phyloP scores from a whole-genome alignment of 2,888 invertebrate species.

The Scaptomyza tumidula region DNA sequence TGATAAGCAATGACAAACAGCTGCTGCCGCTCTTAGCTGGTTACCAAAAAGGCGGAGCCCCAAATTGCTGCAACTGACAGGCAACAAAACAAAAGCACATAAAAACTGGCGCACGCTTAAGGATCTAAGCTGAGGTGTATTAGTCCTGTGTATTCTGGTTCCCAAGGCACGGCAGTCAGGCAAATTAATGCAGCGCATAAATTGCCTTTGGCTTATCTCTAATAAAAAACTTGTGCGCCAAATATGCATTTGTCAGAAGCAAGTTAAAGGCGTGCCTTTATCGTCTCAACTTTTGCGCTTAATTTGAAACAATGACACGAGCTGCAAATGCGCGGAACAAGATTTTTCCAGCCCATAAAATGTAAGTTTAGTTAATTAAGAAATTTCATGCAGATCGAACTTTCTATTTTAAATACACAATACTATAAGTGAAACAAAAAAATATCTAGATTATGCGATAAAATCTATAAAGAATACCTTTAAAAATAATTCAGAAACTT shows the following conservation, averaged over 20 bases:
- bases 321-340: background rate
- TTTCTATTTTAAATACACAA: too few relatives aligned
- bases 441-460: too few relatives aligned
- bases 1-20: slow-evolving; percentile 66
- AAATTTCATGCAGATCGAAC: too few relatives aligned
- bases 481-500: too few relatives aligned
- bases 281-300: slow-evolving; percentile 7
- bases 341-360: slow-evolving; percentile 16
- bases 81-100: background rate
- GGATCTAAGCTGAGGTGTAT: slow-evolving; percentile 19
- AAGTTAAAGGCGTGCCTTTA: slow-evolving; percentile 10
- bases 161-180: slow-evolving; percentile 2
- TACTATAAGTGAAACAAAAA: too few relatives aligned
- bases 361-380: too few relatives aligned
- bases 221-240: slow-evolving; percentile 35
- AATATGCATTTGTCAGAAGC: slow-evolving; percentile 54
- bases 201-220: slow-evolving; percentile 52
- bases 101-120: slow-evolving; percentile 17
- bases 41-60: background rate
- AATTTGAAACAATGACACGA: slow-evolving; percentile 35
- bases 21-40: slow-evolving; percentile 28
- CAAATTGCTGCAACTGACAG: slow-evolving; percentile 48
- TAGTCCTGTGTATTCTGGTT: slow-evolving; percentile 6
- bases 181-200: slow-evolving; percentile 65
- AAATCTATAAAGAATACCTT: too few relatives aligned